A percentile compares a stretch with the other conserved stretches of the same genome.
Conservation (phyloP, 2,113 vertebrate genomes). For the Lutjanus erythropterus region DNA sequence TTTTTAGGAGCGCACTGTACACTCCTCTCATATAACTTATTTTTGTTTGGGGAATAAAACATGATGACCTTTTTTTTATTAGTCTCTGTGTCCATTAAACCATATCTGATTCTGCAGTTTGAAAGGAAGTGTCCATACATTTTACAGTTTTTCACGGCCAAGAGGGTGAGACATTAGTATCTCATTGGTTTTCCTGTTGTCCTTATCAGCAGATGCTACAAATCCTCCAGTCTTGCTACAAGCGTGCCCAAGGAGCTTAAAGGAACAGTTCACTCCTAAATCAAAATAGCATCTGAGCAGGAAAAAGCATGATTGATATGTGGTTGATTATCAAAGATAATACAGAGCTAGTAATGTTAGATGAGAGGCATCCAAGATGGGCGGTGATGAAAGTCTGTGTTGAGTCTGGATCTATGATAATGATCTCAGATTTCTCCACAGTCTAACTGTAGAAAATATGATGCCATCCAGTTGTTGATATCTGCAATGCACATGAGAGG, state of each 20-base stretch:
- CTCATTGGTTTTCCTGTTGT: neutral
- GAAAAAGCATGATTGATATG: too few relatives aligned
- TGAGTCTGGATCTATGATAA: too few relatives aligned
- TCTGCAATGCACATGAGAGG: too few relatives aligned
- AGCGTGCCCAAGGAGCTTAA: neutral
- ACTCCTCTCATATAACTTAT: slow-evolving; percentile 17
- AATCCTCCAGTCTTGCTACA: neutral
- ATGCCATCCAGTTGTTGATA: too few relatives aligned
- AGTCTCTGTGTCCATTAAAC: neutral
- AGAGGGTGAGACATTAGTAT: neutral
- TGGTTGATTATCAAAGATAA: too few relatives aligned
- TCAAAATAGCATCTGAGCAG: too few relatives aligned
- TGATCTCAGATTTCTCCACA: too few relatives aligned
- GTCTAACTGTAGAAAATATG: too few relatives aligned
- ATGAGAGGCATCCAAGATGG: too few relatives aligned
- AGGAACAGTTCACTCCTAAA: too few relatives aligned
- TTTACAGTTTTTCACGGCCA: neutral
- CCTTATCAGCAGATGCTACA: neutral
- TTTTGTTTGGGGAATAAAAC: slow-evolving; percentile 39
- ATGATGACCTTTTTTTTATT: slow-evolving; percentile 37
- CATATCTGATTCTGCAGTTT: neutral
- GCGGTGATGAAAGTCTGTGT: too few relatives aligned
- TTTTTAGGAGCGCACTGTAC: slow-evolving; percentile 47
- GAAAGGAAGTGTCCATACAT: neutral
- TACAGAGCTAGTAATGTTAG: too few relatives aligned